Evolutionary conservation across 2,888 invertebrate species (phyloP), one percentile per base, ranked within the genome.

Genomic region (Ornithoptera priamus): DNA sequence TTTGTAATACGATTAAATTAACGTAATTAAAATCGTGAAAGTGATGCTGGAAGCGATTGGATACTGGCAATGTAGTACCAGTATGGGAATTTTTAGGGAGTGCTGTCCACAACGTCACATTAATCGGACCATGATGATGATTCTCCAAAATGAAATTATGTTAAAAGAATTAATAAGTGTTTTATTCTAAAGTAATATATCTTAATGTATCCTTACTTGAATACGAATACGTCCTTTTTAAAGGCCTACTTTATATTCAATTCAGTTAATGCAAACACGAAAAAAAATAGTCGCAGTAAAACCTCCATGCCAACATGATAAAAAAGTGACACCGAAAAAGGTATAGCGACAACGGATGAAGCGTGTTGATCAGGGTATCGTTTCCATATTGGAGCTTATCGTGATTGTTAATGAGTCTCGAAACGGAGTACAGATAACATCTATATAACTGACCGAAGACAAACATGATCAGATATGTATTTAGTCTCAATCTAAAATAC

Each of bases 371-470:
- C 59, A n/a, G 53, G 57, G 62, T 56, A 60, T 63, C 63, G 62
- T 67, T 60, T 62, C 63, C 67, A 67, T 70, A 67, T 63, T 22
- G 70, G 63, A 64, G 59, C 70, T 67, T 70, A 67, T 70, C 66
- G 56, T 24, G 60, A 63, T 70, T 67, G 63, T 67, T 67, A 67
- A 70, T 70, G 63, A 70, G 70, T 20, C 56, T 59, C 17, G 67
- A 53, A 46, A 63, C 60, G 60, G 42, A 63, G 39, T 67, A 58
- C 8, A 59, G 67, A 70, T 70, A 67, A 60, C 24, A 70, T 70
- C 62, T 46, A 59, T 24, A 62, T 39, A 59, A 67, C 62, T 66
- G 62, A 53, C 53, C 53, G 60, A 56, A 39, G 59, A 53, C 42
- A 30, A 24, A n/a, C 58, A 15, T 53, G 15, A 70, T 66, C 66